Conservation (phyloP, 2,113 vertebrate species). For the Rhipidura dahli region DNA sequence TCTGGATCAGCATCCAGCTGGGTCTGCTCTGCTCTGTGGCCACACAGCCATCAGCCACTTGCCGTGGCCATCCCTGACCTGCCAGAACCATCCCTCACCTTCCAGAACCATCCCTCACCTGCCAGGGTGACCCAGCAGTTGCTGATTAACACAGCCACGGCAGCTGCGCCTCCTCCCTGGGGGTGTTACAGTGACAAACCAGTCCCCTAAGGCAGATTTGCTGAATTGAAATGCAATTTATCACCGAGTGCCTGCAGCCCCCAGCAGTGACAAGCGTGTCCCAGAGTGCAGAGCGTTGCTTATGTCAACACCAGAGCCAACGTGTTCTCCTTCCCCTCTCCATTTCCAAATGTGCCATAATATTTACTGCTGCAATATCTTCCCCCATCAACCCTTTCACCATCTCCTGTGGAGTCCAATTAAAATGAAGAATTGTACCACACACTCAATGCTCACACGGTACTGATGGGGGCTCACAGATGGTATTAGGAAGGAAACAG, state of each 20-base stretch:
- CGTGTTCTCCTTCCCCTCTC: background rate
- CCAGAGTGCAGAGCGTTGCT: background rate
- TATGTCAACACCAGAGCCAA: background rate
- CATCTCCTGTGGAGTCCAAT: constrained; percentile 25
- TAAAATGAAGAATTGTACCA: constrained; percentile 49
- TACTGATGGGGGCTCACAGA: background rate
- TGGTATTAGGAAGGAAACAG: background rate
- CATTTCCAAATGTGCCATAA: background rate
- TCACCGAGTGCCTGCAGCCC: background rate
- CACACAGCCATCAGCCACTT: fast-evolving
- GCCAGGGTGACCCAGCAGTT: fast-evolving
- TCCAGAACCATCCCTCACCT: fast-evolving
- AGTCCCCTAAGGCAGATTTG: background rate
- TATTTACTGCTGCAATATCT: constrained; percentile 21
- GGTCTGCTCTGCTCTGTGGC: background rate
- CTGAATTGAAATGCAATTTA: background rate
- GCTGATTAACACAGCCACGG: background rate
- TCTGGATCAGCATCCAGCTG: background rate
- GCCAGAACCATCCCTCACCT: fast-evolving
- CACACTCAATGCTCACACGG: background rate
- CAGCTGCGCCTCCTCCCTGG: background rate
- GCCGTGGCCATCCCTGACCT: fast-evolving
- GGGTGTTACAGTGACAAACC: background rate
- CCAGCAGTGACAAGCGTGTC: constrained; percentile 8
- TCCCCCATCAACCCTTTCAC: background rate